Percentiles rank a stretch among this genome's conserved stretches.
phyloP scores from a whole-genome alignment of 2,797 vertebrate genomes.

The Odontamblyopus lacepedii region DNA sequence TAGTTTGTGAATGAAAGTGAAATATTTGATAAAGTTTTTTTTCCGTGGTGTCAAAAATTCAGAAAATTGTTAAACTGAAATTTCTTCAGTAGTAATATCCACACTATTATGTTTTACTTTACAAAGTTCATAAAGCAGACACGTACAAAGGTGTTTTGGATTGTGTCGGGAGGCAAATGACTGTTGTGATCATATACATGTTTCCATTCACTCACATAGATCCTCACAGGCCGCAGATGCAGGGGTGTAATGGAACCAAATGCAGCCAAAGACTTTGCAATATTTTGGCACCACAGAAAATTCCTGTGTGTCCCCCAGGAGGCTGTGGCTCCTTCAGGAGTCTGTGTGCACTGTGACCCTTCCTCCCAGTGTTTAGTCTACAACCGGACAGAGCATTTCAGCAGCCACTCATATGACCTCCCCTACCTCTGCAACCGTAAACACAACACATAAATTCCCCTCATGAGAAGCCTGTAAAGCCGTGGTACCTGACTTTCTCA shows the following conservation, averaged over 20 bases:
- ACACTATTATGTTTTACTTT: not conserved
- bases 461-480: not conserved
- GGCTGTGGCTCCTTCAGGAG: conserved; percentile 36
- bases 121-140: too few species aligned
- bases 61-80: not conserved
- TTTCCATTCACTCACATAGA: conserved; percentile 53
- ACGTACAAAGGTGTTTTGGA: too few species aligned
- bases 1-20: too few species aligned
- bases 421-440: conserved; percentile 5
- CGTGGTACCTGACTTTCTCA: not conserved
- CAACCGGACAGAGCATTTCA: conserved; percentile 43
- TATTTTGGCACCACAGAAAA: conserved; percentile 60
- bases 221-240: conserved; percentile 44
- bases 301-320: conserved; percentile 52
- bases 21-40: not conserved
- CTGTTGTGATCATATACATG: conserved; percentile 27
- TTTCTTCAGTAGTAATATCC: not conserved
- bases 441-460: conserved; percentile 12
- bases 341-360: conserved; percentile 40
- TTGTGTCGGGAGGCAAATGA: conserved; percentile 11
- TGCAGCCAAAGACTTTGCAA: conserved; percentile 44
- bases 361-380: conserved; percentile 55
- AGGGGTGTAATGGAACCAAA: conserved; percentile 48
- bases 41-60: not conserved
- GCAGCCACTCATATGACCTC: conserved; percentile 24